Percentiles rank a stretch among this genome's conserved stretches.
Conservation (phyloP, 2,797 vertebrate species). For the Manis crassicaudata region DNA sequence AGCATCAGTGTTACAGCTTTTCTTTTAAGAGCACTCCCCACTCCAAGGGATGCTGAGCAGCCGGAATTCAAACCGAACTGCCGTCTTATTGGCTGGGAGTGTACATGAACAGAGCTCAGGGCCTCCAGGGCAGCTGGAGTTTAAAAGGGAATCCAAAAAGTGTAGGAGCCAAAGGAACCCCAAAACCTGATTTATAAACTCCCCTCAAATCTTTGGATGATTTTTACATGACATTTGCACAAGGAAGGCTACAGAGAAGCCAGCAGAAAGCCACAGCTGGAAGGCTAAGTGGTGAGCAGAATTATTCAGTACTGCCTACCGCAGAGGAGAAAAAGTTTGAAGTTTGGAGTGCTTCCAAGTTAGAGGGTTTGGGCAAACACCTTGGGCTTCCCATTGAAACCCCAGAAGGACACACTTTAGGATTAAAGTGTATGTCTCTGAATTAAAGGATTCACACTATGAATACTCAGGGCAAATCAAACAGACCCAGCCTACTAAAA, state of each 20-base stretch:
- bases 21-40: not conserved
- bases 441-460: not conserved
- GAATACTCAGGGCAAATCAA: slow-evolving; percentile 2
- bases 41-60: not conserved
- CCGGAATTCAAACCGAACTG: not conserved
- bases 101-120: not conserved
- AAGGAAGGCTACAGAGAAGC: not conserved
- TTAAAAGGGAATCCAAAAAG: not conserved
- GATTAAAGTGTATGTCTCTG: slow-evolving; percentile 14
- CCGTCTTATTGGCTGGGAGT: not conserved
- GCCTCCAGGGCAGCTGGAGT: not conserved
- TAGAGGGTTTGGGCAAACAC: not conserved
- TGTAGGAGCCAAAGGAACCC: not conserved
- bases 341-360: not conserved
- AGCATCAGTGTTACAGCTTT: not conserved
- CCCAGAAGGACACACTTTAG: not conserved
- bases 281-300: not conserved
- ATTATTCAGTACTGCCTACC: not conserved
- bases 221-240: not conserved
- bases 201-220: not conserved
- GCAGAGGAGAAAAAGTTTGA: not conserved
- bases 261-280: not conserved
- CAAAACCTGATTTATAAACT: not conserved
- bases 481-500: not conserved
- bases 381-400: not conserved